Evolutionary conservation across 2,797 vertebrate genomes (phyloP), one percentile per base, ranked within the genome.

Genomic region (Strix occidentalis): DNA sequence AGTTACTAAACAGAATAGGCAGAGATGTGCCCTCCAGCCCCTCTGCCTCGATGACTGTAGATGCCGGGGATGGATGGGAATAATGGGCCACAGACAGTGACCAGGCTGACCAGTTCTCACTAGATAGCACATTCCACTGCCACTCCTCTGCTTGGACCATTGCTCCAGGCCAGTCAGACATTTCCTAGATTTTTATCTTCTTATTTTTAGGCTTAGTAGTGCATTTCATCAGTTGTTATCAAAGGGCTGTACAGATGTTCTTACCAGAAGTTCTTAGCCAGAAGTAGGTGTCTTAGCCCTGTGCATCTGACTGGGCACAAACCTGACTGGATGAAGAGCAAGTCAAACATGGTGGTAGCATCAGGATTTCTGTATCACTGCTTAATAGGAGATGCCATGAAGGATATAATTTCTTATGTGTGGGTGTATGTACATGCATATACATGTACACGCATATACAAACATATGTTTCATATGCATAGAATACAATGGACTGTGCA

Each of bases 281-380:
- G 31, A 56, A 60, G 11, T 33, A 58, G 48, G 21, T 0, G 0
- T 33, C 53, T 64, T 56, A 68, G 33, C 46, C 46, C 24, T 6
- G 1, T 35, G 31, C 57, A 61, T 20, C 63, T 78, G 19, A 19
- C 29, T 0, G 0, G 7, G 26, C 4, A 4, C 23, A 71, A 83
- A 91, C 0, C 1, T 43, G 37, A 10, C n/a, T 50, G n/a, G 7
- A 12, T 43, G 31, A 92, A 65, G 17, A 54, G 24, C 39, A 76
- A 63, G 20, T 45, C 39, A 66, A 45, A 63, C 0, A 0, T 21
- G 33, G 16, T 12, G 29, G 26, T 39, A 81, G 35, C 46, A 74
- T 29, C 9, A 65, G 45, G 35, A 82, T 84, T 91, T 93, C 72
- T 84, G 7, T 45, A 28, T 46, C 23, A 21, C 12, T 11, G 8